Evolutionary conservation across 2,888 invertebrate species (phyloP), one percentile per base, ranked within the genome.

Genomic region (Troglohyphantes excavatus): DNA sequence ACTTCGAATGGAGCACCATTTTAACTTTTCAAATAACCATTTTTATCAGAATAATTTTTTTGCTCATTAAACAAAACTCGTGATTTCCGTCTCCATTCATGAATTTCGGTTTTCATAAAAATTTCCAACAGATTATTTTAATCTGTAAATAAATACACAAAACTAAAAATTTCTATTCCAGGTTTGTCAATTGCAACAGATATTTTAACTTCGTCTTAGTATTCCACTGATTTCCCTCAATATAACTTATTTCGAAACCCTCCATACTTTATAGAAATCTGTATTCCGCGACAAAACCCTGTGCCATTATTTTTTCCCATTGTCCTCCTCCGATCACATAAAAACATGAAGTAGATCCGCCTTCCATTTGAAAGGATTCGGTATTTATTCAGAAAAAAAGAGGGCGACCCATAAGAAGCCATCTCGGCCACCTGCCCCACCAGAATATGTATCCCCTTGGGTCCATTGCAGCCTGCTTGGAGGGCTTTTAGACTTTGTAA

Each of bases 371-470:
- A 11, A 29, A 5, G 46, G 23, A 53, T 59, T 33, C 76, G 26
- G 21, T 76, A 76, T 70, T 76, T 68, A 85, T 85, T 61, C 61
- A 19, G 13, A 27, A 46, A 46, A 46, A 29, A 19, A 13, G 59
- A 76, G 27, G 26, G 53, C 26, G 39, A 26, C 29, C 59, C 9
- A 46, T n/a, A 46, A 72, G 13, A 46, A 46, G 72, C 11, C 3
- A 19, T 27, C 59, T 23, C 46, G 59, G 43, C 76, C 85, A 85
- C 46, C 85, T 85, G 85, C 76, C 59, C n/a, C 85, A 73, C 76
- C 33, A 29, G 73, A 63, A 78, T 33, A 78, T 78, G 26, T 63
- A 78, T 53, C 39, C 73, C 26, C 59, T 3, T 17, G 29, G 29
- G 75, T 75, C 75, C 59, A 33, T 46, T 75, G 75, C 13, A 17